Evolutionary conservation across 2,888 invertebrate genomes (phyloP), one percentile per base, ranked within the genome.

Genomic region (Amiota communis): DNA sequence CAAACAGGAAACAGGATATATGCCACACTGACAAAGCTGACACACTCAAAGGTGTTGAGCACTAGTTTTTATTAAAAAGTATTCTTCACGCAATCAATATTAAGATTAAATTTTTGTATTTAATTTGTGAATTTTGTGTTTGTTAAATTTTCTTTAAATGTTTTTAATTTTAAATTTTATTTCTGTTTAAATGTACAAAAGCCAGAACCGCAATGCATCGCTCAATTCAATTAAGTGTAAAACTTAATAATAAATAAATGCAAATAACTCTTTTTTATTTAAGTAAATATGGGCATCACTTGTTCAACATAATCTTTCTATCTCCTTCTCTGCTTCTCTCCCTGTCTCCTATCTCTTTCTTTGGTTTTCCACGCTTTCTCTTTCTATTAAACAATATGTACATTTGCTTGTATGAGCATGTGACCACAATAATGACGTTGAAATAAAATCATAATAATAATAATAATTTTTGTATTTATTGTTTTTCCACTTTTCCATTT

Each of bases 1-100:
- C 85, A 83, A 86, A 85, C 84, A 83, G 67, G 51, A 68, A 68
- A 74, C 84, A 86, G 86, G 86, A 83, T 80, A 86, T 85, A 84
- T 78, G 85, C 85, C 79, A 76, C 79, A 81, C 72, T 75, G 77
- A 63, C 57, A 74, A 74, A 51, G 71, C 74, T 75, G 77, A 75
- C 74, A 77, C 74, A 78, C 77, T 80, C 74, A 79, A 79, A 79
- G 76, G 74, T 70, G 51, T 61, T 69, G 53, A 63, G 13, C 75
- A 64, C 51, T 23, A 11, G 36, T 68, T 8, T 15, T 9, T 17
- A 17, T 59, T 23, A 23, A 23, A 23, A 4, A 20, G 1, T n/a
- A n/a, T 17, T 6, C 11, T 15, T 57, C 10, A 57, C 15, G 15
- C 23, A 1, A 23, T 23, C 1, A n/a, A n/a, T n/a, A n/a, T n/a